phyloP scores from a whole-genome alignment of 2,113 vertebrate genomes.

The Oreocharis arfaki region DNA sequence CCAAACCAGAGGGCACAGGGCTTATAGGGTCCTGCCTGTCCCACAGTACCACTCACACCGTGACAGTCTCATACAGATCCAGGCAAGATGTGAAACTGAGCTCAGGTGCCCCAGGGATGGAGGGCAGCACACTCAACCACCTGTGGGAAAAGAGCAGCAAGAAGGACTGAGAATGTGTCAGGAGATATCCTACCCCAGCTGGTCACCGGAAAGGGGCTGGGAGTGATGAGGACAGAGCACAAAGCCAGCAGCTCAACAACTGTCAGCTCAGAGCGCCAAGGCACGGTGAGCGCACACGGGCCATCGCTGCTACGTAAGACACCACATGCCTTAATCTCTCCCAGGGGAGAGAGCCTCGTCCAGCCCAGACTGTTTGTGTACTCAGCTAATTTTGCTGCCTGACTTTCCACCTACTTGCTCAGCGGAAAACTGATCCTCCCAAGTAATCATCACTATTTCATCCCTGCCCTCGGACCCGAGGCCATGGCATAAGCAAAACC shows the following conservation, averaged over 20 bases:
- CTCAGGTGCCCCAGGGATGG: not conserved
- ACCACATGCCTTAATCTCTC: constrained; percentile 40
- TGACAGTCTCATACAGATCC: accelerated
- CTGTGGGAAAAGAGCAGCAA: not conserved
- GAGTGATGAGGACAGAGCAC: not conserved
- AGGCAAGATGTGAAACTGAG: not conserved
- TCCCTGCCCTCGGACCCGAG: not conserved
- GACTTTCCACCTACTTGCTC: constrained; percentile 62
- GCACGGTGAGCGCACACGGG: not conserved
- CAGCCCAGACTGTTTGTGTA: constrained; percentile 57
- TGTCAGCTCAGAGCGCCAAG: constrained; percentile 16
- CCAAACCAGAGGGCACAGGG: not conserved
- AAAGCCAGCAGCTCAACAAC: constrained; percentile 39
- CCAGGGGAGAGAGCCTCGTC: not conserved
- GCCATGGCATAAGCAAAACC: not conserved
- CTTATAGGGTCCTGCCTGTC: not conserved
- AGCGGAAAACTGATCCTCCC: constrained; percentile 37
- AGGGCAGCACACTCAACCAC: not conserved
- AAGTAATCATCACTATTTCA: constrained; percentile 55
- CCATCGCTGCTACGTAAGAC: not conserved
- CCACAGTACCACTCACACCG: not conserved
- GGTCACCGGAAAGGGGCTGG: constrained; percentile 10
- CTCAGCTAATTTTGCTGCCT: constrained; percentile 60
- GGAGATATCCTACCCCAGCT: not conserved
- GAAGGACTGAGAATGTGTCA: not conserved